phyloP scores from a whole-genome alignment of 2,888 invertebrate species.

The Drosophila crucigera region DNA sequence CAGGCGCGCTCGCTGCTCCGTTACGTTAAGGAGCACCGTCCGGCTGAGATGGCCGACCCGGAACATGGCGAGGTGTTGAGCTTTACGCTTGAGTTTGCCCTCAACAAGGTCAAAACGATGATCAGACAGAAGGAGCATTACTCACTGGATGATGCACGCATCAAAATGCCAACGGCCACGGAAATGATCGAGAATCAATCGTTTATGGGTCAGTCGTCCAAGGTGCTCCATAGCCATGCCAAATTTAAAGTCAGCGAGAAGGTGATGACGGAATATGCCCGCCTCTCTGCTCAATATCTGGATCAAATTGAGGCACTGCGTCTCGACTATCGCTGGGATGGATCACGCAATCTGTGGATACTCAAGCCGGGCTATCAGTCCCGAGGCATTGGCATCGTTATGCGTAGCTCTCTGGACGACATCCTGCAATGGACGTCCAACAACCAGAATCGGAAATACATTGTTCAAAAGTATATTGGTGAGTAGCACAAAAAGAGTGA shows the following conservation, averaged over 20 bases:
- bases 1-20: slow-evolving; percentile 92
- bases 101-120: slow-evolving; percentile 63
- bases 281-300: slow-evolving; percentile 87
- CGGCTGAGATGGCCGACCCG: slow-evolving; percentile 84
- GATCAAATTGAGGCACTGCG: slow-evolving; percentile 87
- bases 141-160: slow-evolving; percentile 61
- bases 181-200: slow-evolving; percentile 66
- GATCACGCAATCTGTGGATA: slow-evolving; percentile 94
- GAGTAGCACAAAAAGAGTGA: slow-evolving; percentile 47
- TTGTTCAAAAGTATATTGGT: slow-evolving; percentile 97
- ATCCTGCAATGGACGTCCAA: slow-evolving; percentile 88
- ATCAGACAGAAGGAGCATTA: slow-evolving; percentile 69
- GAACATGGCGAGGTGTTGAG: slow-evolving; percentile 86
- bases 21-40: slow-evolving; percentile 80
- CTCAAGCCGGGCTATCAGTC: slow-evolving; percentile 94
- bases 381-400: slow-evolving; percentile 92
- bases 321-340: slow-evolving; percentile 90
- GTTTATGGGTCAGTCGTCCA: slow-evolving; percentile 73
- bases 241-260: slow-evolving; percentile 68
- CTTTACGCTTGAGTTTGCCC: slow-evolving; percentile 66
- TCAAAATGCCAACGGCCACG: slow-evolving; percentile 48
- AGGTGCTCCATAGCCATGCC: slow-evolving; percentile 81
- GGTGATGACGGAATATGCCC: slow-evolving; percentile 65
- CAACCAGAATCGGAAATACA: slow-evolving; percentile 88
- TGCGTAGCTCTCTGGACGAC: slow-evolving; percentile 91